A percentile compares a stretch with the other conserved stretches of the same genome.
phyloP scores from a whole-genome alignment of 2,113 vertebrate genomes.

The Enhydra lutris region DNA sequence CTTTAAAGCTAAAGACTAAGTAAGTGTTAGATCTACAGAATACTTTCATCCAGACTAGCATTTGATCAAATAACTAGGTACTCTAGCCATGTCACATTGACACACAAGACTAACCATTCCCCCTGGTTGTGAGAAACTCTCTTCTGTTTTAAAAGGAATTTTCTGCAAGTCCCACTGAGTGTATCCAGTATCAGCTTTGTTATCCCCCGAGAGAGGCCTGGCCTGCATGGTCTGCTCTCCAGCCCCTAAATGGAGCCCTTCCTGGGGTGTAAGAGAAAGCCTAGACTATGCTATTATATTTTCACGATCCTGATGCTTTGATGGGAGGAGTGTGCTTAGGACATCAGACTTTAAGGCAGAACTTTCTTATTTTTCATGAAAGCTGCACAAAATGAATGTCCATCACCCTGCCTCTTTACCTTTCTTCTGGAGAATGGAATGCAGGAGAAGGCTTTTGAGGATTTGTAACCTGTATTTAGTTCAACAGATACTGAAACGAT shows the following conservation, averaged over 20 bases:
- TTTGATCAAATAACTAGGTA: neutral
- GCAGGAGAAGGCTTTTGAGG: neutral
- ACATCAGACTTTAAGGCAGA: neutral
- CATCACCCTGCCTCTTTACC: neutral
- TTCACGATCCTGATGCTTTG: neutral
- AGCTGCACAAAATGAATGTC: neutral
- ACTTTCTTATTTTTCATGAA: neutral
- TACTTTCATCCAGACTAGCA: neutral
- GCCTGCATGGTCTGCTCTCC: accelerated
- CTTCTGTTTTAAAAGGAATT: neutral
- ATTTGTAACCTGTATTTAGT: neutral
- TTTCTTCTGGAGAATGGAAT: neutral
- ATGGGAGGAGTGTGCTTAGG: neutral
- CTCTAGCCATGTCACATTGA: neutral
- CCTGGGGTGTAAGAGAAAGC: neutral
- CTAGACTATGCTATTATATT: neutral
- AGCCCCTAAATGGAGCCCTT: neutral
- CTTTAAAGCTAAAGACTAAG: neutral
- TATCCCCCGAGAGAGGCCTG: neutral
- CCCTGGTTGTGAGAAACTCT: neutral
- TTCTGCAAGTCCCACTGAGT: neutral
- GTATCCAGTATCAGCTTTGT: too few relatives aligned
- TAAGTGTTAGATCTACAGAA: neutral
- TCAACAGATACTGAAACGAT: neutral
- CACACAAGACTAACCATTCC: neutral